A percentile compares a stretch with the other conserved stretches of the same genome.
These are phyloP conservation scores for Passer montanus DNA, from an alignment of 2,113 vertebrate species.

Conservation along the genomic window DNA sequence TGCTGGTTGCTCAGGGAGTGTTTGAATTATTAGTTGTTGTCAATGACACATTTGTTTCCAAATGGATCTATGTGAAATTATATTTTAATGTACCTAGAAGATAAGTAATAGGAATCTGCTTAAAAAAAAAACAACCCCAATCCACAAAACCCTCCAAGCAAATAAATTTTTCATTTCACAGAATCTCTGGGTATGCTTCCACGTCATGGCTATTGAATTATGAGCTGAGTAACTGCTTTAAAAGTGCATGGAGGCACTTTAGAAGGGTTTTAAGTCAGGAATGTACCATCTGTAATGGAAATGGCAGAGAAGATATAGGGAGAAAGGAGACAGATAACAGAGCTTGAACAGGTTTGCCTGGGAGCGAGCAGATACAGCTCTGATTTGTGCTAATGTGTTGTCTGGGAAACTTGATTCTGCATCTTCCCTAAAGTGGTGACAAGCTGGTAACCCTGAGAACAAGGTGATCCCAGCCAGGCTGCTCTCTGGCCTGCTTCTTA, in stretches of 20 bases:
- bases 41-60: background rate
- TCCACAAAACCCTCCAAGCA: background rate
- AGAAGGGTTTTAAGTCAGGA: background rate
- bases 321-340: background rate
- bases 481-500: background rate
- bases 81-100: background rate
- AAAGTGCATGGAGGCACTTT: background rate
- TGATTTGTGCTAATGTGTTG: background rate
- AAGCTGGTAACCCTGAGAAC: background rate
- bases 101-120: background rate
- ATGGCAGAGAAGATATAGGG: background rate
- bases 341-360: background rate
- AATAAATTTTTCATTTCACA: conserved; percentile 7
- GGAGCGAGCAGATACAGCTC: background rate
- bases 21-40: background rate
- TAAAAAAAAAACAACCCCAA: background rate
- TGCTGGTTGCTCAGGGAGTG: background rate
- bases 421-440: background rate
- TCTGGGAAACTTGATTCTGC: background rate
- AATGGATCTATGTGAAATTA: background rate
- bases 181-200: background rate
- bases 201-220: background rate
- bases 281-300: background rate
- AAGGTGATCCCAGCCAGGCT: background rate
- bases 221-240: background rate